These are phyloP conservation scores for Hyperoplus immaculatus DNA, from an alignment of 2,797 vertebrate species.

Conservation along the genomic window DNA sequence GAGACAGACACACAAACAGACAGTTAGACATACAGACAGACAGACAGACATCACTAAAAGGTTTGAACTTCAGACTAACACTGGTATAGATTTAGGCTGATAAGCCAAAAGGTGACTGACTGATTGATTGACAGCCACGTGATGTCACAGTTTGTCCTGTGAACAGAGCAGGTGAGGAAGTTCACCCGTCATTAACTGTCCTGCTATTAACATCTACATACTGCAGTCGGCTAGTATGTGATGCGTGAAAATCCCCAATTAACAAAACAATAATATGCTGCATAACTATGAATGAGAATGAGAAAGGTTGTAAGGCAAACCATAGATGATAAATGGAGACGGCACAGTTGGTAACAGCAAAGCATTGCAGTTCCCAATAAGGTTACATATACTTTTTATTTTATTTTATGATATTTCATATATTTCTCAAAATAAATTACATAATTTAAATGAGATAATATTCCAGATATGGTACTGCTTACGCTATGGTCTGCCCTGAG, in stretches of 20 bases:
- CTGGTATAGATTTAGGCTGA: constrained; percentile 41
- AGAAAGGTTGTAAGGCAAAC: constrained; percentile 12
- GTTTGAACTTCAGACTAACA: constrained; percentile 17
- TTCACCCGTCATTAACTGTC: constrained; percentile 16
- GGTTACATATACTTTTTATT: no score
- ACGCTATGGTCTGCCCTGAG: not conserved
- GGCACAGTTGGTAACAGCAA: constrained; percentile 8
- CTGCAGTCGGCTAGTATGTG: not conserved
- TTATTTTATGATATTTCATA: no score
- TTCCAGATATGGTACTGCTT: not conserved
- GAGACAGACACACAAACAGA: no score
- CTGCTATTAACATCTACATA: constrained; percentile 38
- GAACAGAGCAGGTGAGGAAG: constrained; percentile 11
- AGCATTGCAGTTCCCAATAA: not conserved
- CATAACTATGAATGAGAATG: constrained; percentile 39
- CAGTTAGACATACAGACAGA: no score
- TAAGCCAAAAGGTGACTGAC: constrained; percentile 29
- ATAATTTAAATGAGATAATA: no score
- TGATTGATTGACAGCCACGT: constrained; percentile 14
- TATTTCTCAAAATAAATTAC: not conserved
- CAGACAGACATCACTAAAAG: not conserved
- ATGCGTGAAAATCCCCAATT: constrained; percentile 60
- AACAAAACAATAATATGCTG: constrained; percentile 49
- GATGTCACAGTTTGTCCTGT: constrained; percentile 15
- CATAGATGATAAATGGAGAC: constrained; percentile 29